Base-by-base conservation (phyloP, 2,113 vertebrate genomes). In the Psilopsiagon aymara region DNA sequence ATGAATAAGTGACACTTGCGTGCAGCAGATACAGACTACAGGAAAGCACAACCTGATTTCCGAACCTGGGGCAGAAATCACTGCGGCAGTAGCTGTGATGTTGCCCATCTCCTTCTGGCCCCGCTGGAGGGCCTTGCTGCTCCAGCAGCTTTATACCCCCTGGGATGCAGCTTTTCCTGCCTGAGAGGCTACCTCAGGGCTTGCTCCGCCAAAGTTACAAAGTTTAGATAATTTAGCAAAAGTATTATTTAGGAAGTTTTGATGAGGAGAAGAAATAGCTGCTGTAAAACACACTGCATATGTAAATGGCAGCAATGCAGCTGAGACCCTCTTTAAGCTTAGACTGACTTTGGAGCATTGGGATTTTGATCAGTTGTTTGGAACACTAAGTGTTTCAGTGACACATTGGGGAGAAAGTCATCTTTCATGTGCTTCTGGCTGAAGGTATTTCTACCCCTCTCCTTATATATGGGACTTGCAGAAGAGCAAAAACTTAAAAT, bases 101-200 rank as follows among this genome's bases (percentile, higher is more conserved):
- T 59, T 90, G 70, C 70, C 25, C 2, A 2, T 7, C 29, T 59
- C 74, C 51, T 28, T 17, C 1, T 6, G 20, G 8, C 41, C 11
- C 20, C 29, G 24, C 39, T 47, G 7, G 7, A 47, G 63, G 21
- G 3, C 29, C 15, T 16, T 11, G 31, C 67, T 59, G 17, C 6
- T 23, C 66, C 3, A 5, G 21, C 2, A 23, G 21, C 74, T 96
- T 83, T 82, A 74, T 75, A 87, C 66, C 46, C 6, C 35, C 74
- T 70, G 82, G n/a, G 81, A 29, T 33, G 86, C 75, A 89, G 92
- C 94, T 86, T 88, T 87, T 44, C 41, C 88, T 95, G 53, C 67
- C 77, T 64, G 44, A 74, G 81, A 91, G 93, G 90, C 90, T 82
- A 28, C 46, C 13, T 49, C 66, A 7, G 47, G 37, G 31, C 49